Base-by-base conservation (phyloP, 2,113 vertebrate genomes). In the Muntiacus reevesi region DNA sequence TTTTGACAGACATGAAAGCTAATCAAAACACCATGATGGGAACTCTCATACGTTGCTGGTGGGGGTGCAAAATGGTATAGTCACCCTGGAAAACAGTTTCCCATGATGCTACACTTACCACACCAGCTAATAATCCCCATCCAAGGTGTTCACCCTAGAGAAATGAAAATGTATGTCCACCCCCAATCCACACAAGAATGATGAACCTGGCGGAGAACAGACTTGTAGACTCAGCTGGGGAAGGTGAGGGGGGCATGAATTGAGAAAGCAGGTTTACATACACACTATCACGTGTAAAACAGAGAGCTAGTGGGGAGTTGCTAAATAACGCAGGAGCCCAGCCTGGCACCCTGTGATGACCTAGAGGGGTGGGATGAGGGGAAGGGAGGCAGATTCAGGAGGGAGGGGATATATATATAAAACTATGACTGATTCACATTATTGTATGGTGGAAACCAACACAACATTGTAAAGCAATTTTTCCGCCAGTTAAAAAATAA, bases 261-360 rank as follows among this genome's bases (percentile, higher is more conserved):
- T 7, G 71, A 76, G 36, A 43, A 25, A 76, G 60, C 0, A 12
- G 71, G 23, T 7, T 7, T 0, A 6, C 0, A 25, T 13, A 13
- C 12, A 25, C 21, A 27, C 3, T 12, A 14, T 14, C 6, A 6
- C 5, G 23, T 43, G 71, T 14, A 13, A 15, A 27, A 43, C 23
- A 13, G 36, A 43, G 23, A 25, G 23, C 12, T 15, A 1, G 67
- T 15, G 36, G 40, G 36, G 36, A 25, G 71, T 6, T 43, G 40
- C 36, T 40, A 25, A 43, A 76, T 25, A 27, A 23, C 4, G 10
- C 23, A 27, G 23, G 36, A 76, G 71, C 40, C 40, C 36, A 7
- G 3, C 40, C 23, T 27, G 23, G 40, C 11, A 2, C 36, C 13
- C 71, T 4, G 40, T 2, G 40, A 40, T 43, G 71, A 27, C 71